Evolutionary conservation across 2,888 invertebrate species (phyloP), one percentile per base, ranked within the genome.

Genomic region (Plagodis pulveraria): DNA sequence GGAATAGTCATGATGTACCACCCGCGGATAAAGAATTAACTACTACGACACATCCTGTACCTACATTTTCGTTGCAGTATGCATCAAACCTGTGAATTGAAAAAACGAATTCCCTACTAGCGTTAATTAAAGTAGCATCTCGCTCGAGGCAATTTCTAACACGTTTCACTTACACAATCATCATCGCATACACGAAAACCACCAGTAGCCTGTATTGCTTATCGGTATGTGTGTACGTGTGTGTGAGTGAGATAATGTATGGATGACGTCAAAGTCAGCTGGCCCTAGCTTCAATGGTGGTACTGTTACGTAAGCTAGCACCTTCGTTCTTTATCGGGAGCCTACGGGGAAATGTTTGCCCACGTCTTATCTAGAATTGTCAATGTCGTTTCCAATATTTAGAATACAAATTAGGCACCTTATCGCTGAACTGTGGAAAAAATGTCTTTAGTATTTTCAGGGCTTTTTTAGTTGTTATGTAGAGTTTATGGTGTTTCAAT

Each of bases 171-270:
- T 36, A 38, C 12, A 41, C 36, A 36, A 22, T 22, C 22, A 22
- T 38, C 38, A 9, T 41, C 12, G 36, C 32, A 9, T 33, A 58
- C 35, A 54, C 53, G 40, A 45, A 59, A 42, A 51, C 45, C 50
- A 50, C 47, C 34, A 47, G 35, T 22, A 4, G 40, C 8, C 33
- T 22, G 46, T n/a, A 40, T 60, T 44, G 12, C 32, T 49, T 56
- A 56, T 50, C 56, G 32, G 46, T 46, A 41, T 38, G 45, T 58
- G 58, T 54, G 59, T 33, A 56, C 56, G 56, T 56, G 56, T 42
- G 50, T 56, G 61, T 54, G 58, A n/a, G 64, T 62, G 56, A 53
- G 58, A 48, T 58, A 56, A 55, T 57, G 60, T 60, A 54, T 57
- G 50, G 11, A n/a, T 52, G 59, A 61, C 60, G 60, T 61, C 49